Conservation (phyloP, 2,888 invertebrate species). For the Netelia fuscicornis region DNA sequence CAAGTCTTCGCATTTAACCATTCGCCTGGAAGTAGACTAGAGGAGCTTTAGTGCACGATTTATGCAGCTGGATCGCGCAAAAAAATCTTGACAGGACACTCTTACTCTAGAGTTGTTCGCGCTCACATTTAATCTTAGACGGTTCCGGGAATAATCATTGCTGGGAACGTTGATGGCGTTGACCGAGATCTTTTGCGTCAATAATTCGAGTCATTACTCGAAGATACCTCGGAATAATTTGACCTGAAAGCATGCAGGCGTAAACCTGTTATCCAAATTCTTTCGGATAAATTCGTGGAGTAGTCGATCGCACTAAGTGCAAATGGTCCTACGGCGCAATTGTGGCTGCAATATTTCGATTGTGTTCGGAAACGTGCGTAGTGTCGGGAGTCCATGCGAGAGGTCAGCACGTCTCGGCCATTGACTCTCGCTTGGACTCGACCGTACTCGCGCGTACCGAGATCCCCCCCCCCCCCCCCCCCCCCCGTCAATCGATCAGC, state of each 20-base stretch:
- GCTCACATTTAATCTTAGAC: constrained; percentile 35
- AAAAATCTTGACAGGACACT: constrained; percentile 30
- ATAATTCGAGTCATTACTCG: not conserved
- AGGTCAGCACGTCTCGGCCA: too few species aligned
- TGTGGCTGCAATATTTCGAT: constrained; percentile 69
- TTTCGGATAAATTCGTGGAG: constrained; percentile 4
- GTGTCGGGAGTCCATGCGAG: too few species aligned
- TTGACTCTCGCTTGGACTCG: too few species aligned
- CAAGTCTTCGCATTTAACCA: too few species aligned
- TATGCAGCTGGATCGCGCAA: constrained; percentile 52
- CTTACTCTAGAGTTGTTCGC: constrained; percentile 26
- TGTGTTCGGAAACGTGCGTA: not conserved
- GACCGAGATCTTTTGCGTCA: not conserved
- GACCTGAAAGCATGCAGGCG: not conserved
- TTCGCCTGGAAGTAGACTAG: constrained; percentile 59
- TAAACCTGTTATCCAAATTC: not conserved
- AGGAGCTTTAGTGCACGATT: constrained; percentile 56
- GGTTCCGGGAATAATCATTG: constrained; percentile 28
- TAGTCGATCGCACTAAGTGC: not conserved
- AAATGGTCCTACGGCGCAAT: constrained; percentile 53
- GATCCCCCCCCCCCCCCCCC: too few species aligned
- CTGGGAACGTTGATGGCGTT: not conserved
- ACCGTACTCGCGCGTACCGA: too few species aligned
- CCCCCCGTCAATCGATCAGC: too few species aligned
- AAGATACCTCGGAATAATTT: not conserved